Evolutionary conservation across 2,113 vertebrate genomes (phyloP).

Genomic region (Scomber colias): DNA sequence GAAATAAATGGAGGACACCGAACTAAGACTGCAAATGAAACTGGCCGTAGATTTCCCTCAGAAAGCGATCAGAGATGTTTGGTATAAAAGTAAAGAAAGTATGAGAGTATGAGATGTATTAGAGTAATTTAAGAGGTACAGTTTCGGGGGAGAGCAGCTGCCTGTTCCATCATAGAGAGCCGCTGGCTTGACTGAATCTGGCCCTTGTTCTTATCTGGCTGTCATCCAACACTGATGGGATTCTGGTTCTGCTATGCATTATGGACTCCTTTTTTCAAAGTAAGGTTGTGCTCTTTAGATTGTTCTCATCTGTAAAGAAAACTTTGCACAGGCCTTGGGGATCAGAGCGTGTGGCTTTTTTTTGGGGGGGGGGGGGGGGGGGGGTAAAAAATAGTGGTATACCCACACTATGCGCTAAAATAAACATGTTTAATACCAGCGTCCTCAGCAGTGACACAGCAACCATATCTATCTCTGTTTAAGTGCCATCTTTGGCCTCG

Average conservation of each 20-base stretch:
- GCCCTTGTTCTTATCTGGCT: slow-evolving; percentile 71
- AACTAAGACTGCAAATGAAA: slow-evolving; percentile 1
- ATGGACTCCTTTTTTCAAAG: slow-evolving; percentile 45
- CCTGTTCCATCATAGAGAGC: slow-evolving; percentile 63
- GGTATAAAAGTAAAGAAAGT: slow-evolving; percentile 30
- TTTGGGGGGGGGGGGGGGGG: background rate
- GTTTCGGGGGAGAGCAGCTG: slow-evolving; percentile 61
- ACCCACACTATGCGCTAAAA: background rate
- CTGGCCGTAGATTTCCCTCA: slow-evolving; percentile 1
- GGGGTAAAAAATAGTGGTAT: background rate
- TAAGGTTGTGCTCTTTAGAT: slow-evolving; percentile 33
- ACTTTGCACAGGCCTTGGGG: background rate
- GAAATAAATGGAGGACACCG: slow-evolving; percentile 31
- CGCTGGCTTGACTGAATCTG: slow-evolving; percentile 67
- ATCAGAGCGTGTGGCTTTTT: background rate
- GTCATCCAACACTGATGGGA: slow-evolving; percentile 66
- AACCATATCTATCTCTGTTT: slow-evolving; percentile 3
- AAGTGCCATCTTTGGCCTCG: background rate
- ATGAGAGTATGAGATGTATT: slow-evolving; percentile 44
- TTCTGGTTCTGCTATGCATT: slow-evolving; percentile 60
- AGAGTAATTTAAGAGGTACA: slow-evolving; percentile 57
- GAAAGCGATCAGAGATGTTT: slow-evolving; percentile 1
- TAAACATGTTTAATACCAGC: background rate
- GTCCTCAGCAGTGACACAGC: background rate
- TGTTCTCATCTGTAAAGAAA: background rate